Conservation (phyloP, 2,797 vertebrate species). For the Podarcis siculus region DNA sequence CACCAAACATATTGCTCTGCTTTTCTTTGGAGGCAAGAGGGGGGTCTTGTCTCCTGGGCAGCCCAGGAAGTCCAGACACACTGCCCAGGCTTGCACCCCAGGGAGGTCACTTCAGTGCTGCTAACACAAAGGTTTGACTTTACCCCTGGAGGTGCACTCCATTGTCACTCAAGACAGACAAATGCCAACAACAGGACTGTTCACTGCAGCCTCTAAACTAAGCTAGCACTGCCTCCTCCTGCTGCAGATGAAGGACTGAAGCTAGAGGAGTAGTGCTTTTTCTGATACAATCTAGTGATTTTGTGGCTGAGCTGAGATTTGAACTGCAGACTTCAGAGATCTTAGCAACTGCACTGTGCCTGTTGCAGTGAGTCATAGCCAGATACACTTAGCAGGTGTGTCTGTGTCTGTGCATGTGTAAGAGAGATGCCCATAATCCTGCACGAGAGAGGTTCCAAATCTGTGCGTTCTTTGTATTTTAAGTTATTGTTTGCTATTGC, state of each 20-base stretch:
- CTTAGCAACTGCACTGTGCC: background rate
- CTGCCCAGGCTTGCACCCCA: no score
- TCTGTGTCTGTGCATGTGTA: background rate
- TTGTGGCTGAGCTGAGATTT: background rate
- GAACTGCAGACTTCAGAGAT: background rate
- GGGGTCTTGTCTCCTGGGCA: no score
- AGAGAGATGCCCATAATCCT: background rate
- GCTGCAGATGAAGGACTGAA: no score
- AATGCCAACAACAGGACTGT: no score
- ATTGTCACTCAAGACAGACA: no score
- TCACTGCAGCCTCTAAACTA: background rate
- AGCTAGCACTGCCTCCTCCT: background rate
- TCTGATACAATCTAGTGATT: no score
- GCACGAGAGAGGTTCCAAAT: background rate
- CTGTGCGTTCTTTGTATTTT: background rate
- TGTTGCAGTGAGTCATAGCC: background rate
- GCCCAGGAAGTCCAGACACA: no score
- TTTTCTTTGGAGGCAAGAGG: no score
- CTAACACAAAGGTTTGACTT: no score
- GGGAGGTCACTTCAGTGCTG: no score
- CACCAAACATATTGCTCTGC: no score
- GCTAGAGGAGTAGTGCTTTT: background rate
- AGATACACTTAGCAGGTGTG: slow-evolving; percentile 17
- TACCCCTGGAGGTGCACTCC: no score
- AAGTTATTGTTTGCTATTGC: background rate